Evolutionary conservation across 2,113 vertebrate genomes (phyloP).

Genomic region (Benitochromis conjunctus): DNA sequence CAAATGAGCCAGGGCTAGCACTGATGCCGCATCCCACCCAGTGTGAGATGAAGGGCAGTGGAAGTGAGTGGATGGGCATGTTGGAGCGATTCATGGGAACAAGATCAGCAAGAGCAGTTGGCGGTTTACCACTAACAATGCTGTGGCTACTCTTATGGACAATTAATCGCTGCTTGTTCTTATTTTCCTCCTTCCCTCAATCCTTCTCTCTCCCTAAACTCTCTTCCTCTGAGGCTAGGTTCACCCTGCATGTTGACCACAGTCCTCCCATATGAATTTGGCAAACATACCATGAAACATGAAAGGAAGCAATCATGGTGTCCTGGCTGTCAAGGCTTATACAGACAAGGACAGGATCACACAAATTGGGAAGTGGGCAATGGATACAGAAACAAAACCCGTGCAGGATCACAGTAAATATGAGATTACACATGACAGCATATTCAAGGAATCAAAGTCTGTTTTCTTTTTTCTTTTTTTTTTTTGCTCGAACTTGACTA

Average conservation of each 20-base stretch:
- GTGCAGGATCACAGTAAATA: not conserved
- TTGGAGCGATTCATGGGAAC: slow-evolving; percentile 70
- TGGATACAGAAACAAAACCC: slow-evolving; percentile 5
- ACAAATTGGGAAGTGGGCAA: slow-evolving; percentile 13
- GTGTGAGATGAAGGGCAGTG: slow-evolving; percentile 39
- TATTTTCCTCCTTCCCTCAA: slow-evolving; percentile 47
- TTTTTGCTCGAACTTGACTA: not conserved
- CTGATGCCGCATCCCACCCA: slow-evolving; percentile 56
- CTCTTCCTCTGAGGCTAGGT: slow-evolving; percentile 31
- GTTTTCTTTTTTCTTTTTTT: not conserved
- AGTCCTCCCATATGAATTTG: slow-evolving; percentile 45
- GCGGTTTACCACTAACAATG: slow-evolving; percentile 75
- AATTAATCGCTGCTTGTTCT: slow-evolving; percentile 72
- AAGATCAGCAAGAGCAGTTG: slow-evolving; percentile 64
- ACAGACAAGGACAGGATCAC: slow-evolving; percentile 18
- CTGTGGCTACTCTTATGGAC: slow-evolving; percentile 70
- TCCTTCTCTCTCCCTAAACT: not conserved
- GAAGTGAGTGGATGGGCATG: slow-evolving; percentile 45
- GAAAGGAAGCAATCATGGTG: slow-evolving; percentile 36
- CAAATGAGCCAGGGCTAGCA: not conserved
- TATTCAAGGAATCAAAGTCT: not conserved
- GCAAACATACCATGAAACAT: slow-evolving; percentile 48
- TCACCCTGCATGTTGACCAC: slow-evolving; percentile 47
- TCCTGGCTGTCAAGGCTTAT: slow-evolving; percentile 36
- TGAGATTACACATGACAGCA: not conserved